phyloP scores from a whole-genome alignment of 2,888 invertebrate species.

The Spatulosminthurus flaviceps region DNA sequence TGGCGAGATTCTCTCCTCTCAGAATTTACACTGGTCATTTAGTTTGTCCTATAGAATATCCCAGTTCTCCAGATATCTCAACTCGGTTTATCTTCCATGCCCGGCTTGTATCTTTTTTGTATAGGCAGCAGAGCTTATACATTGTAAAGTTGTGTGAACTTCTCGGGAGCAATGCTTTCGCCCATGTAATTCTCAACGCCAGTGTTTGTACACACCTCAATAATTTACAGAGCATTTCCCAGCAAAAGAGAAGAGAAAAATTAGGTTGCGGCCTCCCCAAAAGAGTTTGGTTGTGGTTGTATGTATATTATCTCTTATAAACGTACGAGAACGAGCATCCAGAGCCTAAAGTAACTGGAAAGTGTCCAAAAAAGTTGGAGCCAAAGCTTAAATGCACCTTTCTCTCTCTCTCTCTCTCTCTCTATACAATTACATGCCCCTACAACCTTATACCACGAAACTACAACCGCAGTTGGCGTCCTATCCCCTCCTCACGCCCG shows the following conservation, averaged over 20 bases:
- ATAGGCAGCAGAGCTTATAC: too few relatives aligned
- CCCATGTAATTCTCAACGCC: too few relatives aligned
- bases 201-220: conserved; percentile 30
- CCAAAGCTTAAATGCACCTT: conserved; percentile 1
- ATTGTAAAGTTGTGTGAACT: too few relatives aligned
- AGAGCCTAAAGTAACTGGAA: conserved; percentile 36
- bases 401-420: neutral
- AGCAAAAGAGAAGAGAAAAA: conserved; percentile 34
- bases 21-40: conserved; percentile 20
- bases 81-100: too few relatives aligned
- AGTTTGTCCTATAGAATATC: too few relatives aligned
- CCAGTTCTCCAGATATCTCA: too few relatives aligned
- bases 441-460: too few relatives aligned
- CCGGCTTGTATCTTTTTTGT: too few relatives aligned
- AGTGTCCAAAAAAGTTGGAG: conserved; percentile 29
- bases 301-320: neutral
- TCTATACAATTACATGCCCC: neutral
- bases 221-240: conserved; percentile 1
- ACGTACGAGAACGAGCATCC: neutral
- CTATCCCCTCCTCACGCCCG: neutral
- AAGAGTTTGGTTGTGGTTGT: neutral
- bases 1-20: neutral
- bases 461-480: neutral
- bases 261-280: conserved; percentile 11
- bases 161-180: too few relatives aligned